phyloP scores from a whole-genome alignment of 2,888 invertebrate genomes.

The Cotesia congregata region DNA sequence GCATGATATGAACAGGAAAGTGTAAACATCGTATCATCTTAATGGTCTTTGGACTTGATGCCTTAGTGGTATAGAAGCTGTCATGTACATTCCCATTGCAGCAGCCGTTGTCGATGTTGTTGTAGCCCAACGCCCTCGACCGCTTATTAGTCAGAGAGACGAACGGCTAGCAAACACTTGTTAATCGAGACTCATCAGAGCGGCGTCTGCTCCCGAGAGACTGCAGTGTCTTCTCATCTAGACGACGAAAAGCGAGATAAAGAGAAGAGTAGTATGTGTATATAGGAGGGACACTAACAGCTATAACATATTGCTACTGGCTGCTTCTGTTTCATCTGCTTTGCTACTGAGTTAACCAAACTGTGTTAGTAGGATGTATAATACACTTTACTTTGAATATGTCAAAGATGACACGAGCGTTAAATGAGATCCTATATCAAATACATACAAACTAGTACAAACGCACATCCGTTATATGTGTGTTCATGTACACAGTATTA shows the following conservation, averaged over 20 bases:
- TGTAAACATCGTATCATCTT: constrained; percentile 13
- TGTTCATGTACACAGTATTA: background rate
- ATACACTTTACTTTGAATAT: constrained; percentile 1
- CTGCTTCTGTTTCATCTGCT: background rate
- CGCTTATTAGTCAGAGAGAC: constrained; percentile 31
- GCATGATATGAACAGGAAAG: constrained; percentile 2
- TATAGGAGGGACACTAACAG: background rate
- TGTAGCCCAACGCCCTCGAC: constrained; percentile 10
- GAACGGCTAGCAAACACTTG: constrained; percentile 32
- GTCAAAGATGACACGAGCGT: background rate
- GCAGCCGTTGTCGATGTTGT: constrained; percentile 9
- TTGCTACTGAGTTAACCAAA: background rate
- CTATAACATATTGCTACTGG: background rate
- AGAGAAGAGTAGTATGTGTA: constrained; percentile 8
- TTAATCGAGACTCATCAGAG: constrained; percentile 30
- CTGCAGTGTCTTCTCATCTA: constrained; percentile 23
- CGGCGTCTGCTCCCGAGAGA: constrained; percentile 11
- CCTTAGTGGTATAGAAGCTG: background rate
- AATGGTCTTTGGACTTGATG: background rate
- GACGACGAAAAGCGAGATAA: constrained; percentile 14
- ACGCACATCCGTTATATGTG: too few relatives aligned
- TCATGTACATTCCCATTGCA: background rate
- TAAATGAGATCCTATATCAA: background rate
- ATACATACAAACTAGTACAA: background rate
- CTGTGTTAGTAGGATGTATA: background rate